Base-by-base conservation (phyloP, 2,797 vertebrate species). In the Salarias fasciatus region DNA sequence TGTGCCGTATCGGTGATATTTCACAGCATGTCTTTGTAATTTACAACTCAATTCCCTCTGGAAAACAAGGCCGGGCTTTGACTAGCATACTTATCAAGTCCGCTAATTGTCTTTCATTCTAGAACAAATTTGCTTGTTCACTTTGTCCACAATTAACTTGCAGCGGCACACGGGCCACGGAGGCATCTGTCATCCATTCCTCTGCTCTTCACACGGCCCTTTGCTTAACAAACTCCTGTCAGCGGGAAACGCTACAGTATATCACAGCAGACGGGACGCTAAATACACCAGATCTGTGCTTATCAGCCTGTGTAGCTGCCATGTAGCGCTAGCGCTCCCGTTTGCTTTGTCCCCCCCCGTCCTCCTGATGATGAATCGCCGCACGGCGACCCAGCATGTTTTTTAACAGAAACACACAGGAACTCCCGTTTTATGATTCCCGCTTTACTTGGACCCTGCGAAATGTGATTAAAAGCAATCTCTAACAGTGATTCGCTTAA, bases 401-500 rank as follows among this genome's bases (percentile, higher is more conserved):
- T 52, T 59, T 47, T 31, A 57, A 58, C 45, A 56, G n/a, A 15
- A 24, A 24, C 18, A 24, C 18, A 24, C 18, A 24, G 18, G 18
- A 24, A 24, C 18, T 24, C 18, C 18, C 24, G 18, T 24, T 3
- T 24, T 24, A 47, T 28, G 9, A 54, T 50, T 62, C 50, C 28
- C 15, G 51, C 30, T 59, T 51, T 15, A 40, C 44, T 63, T 36
- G 30, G 0, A 42, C 37, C 10, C 38, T 4, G 50, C 50, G 65
- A 63, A 82, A 76, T 60, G 46, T 50, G 50, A 86, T 78, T 63
- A 68, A 77, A 77, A 52, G 30, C 45, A 57, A 67, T 72, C 48
- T 68, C 46, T 30, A 38, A 53, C 37, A 40, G 53, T n/a, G 45
- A 67, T 75, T 72, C 31, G 48, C 41, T 52, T 75, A 44, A 86